Evolutionary conservation across 35 echinoderm and acorn worm genomes (phyloP).

Genomic region (Amphiura filiformis): DNA sequence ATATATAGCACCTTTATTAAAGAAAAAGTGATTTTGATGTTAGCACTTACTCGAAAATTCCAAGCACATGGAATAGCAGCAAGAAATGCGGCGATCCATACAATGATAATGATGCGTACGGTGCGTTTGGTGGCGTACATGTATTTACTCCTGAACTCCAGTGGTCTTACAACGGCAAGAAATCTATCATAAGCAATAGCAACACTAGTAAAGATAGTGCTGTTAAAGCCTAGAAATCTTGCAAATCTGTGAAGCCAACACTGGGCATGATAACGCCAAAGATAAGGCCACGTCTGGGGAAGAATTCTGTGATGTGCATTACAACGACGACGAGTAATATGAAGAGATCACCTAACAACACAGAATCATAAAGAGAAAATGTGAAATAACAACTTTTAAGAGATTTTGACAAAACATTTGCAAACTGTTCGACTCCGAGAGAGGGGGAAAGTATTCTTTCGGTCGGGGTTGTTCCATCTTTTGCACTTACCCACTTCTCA

Average conservation of each 20-base stretch:
- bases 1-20: too few species aligned
- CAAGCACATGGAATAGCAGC: constrained; percentile 57
- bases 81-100: constrained; percentile 50
- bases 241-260: constrained; percentile 69
- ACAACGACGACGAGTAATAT: constrained; percentile 50
- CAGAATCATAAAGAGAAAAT: too few species aligned
- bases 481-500: too few species aligned
- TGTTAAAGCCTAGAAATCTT: constrained; percentile 79
- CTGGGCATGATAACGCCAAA: constrained; percentile 69
- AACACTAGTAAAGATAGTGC: constrained; percentile 76
- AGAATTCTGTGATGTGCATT: constrained; percentile 93
- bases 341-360: not conserved
- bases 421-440: too few species aligned
- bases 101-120: constrained; percentile 34
- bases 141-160: constrained; percentile 59
- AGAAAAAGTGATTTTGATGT: too few species aligned
- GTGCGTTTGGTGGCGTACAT: constrained; percentile 63
- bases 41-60: constrained; percentile 90
- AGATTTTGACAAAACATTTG: too few species aligned
- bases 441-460: too few species aligned
- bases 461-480: too few species aligned
- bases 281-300: constrained; percentile 63
- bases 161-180: constrained; percentile 69
- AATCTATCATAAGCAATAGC: constrained; percentile 83
- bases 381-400: too few species aligned